Evolutionary conservation across 1,140 invertebrate species (phyloP).

Genomic region (Ctenoplectra terminalis): DNA sequence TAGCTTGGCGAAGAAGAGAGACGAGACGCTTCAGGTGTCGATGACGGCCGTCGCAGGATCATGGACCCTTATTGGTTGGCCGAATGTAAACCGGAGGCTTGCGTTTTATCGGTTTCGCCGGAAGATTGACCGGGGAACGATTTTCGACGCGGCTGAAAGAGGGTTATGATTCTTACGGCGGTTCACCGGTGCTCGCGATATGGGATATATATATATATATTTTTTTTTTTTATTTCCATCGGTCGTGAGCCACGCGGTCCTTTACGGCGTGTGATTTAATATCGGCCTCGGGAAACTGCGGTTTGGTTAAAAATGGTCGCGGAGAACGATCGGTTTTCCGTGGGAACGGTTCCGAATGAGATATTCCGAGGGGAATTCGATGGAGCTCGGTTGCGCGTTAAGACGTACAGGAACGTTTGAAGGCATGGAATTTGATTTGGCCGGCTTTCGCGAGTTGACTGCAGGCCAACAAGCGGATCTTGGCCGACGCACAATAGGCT

Average conservation of each 20-base stretch:
- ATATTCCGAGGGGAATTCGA: too few relatives aligned
- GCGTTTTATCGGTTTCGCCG: constrained; percentile 25
- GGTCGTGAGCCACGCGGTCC: too few relatives aligned
- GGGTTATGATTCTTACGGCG: neutral
- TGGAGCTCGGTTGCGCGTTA: too few relatives aligned
- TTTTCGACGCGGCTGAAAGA: too few relatives aligned
- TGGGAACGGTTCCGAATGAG: too few relatives aligned
- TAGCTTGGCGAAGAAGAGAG: neutral
- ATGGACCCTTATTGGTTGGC: neutral
- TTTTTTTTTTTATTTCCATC: too few relatives aligned
- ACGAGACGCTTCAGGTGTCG: constrained; percentile 23
- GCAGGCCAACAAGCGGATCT: constrained; percentile 11
- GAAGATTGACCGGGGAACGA: constrained; percentile 4
- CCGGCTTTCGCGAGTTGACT: constrained; percentile 2
- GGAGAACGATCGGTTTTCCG: too few relatives aligned
- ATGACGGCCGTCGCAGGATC: neutral
- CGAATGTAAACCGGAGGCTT: constrained; percentile 10
- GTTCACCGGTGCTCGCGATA: too few relatives aligned
- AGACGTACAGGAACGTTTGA: neutral
- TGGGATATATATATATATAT: too few relatives aligned
- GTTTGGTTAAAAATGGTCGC: too few relatives aligned
- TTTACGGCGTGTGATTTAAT: too few relatives aligned
- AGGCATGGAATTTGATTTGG: constrained; percentile 19
- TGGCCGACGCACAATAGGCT: constrained; percentile 18
- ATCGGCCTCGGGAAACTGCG: too few relatives aligned